phyloP scores from a whole-genome alignment of 23 tunicate species.

The Ascidia mentula region DNA sequence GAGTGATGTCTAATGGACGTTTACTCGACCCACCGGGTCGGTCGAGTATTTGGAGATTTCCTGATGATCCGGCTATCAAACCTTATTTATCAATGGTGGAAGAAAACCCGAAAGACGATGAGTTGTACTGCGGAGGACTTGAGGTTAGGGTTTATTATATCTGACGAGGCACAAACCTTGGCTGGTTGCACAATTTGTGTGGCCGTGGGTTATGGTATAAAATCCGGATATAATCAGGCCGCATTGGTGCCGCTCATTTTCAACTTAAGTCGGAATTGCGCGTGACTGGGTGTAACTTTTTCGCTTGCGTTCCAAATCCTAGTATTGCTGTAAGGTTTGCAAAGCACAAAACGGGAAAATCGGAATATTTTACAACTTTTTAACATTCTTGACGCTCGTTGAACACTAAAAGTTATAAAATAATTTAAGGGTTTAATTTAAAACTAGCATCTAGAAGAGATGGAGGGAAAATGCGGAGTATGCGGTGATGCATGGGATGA shows the following conservation, averaged over 20 bases:
- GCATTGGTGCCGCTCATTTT: too few species aligned
- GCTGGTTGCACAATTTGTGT: too few species aligned
- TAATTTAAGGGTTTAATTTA: background rate
- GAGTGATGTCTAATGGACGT: slow-evolving; percentile 38
- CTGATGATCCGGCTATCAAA: slow-evolving; percentile 3
- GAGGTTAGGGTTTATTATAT: too few species aligned
- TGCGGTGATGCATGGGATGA: slow-evolving; percentile 76
- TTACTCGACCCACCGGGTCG: slow-evolving; percentile 53
- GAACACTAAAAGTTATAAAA: background rate
- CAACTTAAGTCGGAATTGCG: too few species aligned
- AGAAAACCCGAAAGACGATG: slow-evolving; percentile 46
- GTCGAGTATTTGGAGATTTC: slow-evolving; percentile 38
- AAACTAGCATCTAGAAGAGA: slow-evolving; percentile 30
- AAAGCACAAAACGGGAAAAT: too few species aligned
- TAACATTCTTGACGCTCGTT: background rate
- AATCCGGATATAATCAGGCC: too few species aligned
- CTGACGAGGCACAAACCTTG: too few species aligned
- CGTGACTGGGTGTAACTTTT: too few species aligned
- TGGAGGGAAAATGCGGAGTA: slow-evolving; percentile 66
- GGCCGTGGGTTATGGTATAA: too few species aligned
- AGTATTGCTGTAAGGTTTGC: too few species aligned
- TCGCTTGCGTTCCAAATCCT: too few species aligned
- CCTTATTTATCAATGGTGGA: slow-evolving; percentile 27
- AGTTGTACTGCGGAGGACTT: slow-evolving; percentile 77
- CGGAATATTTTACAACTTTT: too few species aligned